Evolutionary conservation across 2,888 invertebrate genomes (phyloP), one percentile per base, ranked within the genome.

Genomic region (Parasteatoda lunata): DNA sequence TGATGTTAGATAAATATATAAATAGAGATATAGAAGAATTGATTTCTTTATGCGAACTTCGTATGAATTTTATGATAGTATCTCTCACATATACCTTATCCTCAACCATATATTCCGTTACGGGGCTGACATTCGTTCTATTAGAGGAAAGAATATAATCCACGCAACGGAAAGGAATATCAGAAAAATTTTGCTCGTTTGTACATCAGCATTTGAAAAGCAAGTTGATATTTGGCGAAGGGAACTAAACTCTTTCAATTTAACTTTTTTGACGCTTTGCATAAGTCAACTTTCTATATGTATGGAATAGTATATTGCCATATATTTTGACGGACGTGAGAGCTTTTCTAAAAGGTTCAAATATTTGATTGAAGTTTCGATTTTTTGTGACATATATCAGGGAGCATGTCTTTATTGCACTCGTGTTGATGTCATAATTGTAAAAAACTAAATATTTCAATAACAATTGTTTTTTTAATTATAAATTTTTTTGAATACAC

Each of bases 151-250:
- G 54, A 65, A 65, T 45, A 64, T 76, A 59, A 76, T 65, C 45
- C 49, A 48, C 47, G 48, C 70, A 64, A n/a, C 47, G 8, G 65
- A 65, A 65, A 48, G 65, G n/a, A 76, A 76, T 76, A 59, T 65
- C 15, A 64, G 65, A 76, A 76, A 59, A 65, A 76, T 47, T 13
- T 45, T 13, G 48, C 59, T 54, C 64, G n/a, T 47, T 45, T 76
- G 51, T 66, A 45, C 30, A 77, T 77, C 77, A 77, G 77, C 15
- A 65, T 77, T 77, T 77, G 68, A 77, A 77, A 75, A 48, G 51
- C 47, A 49, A 49, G 54, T 75, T 66, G 77, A 65, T 65, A 68
- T 49, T 54, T 47, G n/a, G 48, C 48, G 11, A 45, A 30, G 49
- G 66, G 68, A 68, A n/a, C 30, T 5, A 48, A 54, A 54, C 3